phyloP scores from a whole-genome alignment of 2,797 vertebrate genomes.

The Acropternis orthonyx region DNA sequence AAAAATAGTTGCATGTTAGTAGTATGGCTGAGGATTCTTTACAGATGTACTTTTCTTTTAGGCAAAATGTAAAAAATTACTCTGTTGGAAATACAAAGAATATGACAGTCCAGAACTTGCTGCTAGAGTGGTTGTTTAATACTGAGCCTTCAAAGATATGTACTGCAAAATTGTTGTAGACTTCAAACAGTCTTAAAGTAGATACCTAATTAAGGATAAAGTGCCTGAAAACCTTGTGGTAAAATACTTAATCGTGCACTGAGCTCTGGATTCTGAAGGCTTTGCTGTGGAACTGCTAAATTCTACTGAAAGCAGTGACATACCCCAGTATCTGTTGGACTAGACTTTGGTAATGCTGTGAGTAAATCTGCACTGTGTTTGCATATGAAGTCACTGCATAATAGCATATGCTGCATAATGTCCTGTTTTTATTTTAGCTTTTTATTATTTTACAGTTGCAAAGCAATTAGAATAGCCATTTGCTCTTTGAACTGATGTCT shows the following conservation, averaged over 20 bases:
- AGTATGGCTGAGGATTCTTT: neutral
- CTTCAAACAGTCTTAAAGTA: neutral
- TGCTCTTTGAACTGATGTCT: neutral
- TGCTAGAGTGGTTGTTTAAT: neutral
- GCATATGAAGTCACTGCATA: neutral
- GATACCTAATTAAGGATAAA: neutral
- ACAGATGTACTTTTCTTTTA: neutral
- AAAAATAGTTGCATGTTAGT: neutral
- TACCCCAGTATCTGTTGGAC: neutral
- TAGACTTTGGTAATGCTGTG: neutral
- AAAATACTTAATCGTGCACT: neutral
- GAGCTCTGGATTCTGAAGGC: neutral
- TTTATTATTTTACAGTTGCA: neutral
- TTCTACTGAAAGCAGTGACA: neutral
- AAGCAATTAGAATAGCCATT: neutral
- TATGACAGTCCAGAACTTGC: neutral
- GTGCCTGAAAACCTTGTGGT: neutral
- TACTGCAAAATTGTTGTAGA: neutral
- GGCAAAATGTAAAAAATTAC: neutral
- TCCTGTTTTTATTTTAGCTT: neutral
- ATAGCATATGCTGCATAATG: neutral
- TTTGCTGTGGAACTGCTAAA: neutral
- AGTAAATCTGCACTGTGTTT: neutral
- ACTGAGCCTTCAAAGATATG: neutral
- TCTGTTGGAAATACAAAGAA: neutral